Conservation (phyloP, 2,113 vertebrate species). For the Zosterops borbonicus region DNA sequence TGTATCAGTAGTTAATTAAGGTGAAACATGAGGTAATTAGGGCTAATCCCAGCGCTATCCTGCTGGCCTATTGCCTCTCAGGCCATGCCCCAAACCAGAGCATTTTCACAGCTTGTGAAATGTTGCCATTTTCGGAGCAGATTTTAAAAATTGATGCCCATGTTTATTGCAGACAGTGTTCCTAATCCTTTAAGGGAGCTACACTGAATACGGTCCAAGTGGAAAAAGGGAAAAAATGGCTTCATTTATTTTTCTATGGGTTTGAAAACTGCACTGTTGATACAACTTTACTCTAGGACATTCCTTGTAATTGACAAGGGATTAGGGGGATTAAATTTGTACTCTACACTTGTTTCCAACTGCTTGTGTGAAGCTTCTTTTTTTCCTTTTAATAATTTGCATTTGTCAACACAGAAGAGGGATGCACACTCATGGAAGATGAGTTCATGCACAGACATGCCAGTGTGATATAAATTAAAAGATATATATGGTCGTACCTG, state of each 20-base stretch:
- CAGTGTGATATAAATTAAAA: neutral
- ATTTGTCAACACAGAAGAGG: neutral
- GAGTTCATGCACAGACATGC: neutral
- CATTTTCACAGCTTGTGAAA: constrained; percentile 54
- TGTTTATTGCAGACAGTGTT: constrained; percentile 33
- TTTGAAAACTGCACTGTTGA: constrained; percentile 11
- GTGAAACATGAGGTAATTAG: constrained; percentile 84
- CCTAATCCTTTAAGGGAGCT: constrained; percentile 34
- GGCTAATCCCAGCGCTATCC: constrained; percentile 76
- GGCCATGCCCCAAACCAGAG: constrained; percentile 60
- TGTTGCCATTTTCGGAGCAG: constrained; percentile 40
- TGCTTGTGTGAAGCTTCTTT: neutral
- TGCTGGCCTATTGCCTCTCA: constrained; percentile 74
- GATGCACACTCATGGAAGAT: neutral
- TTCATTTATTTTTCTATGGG: neutral
- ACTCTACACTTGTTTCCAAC: constrained; percentile 14
- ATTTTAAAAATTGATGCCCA: constrained; percentile 43
- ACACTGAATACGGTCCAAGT: neutral
- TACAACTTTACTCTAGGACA: constrained; percentile 2
- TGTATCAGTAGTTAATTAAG: constrained; percentile 83
- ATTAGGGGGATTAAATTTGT: constrained; percentile 41
- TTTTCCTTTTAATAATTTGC: neutral
- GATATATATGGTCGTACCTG: neutral
- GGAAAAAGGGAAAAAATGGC: neutral
- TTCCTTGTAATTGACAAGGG: constrained; percentile 16